phyloP scores from a whole-genome alignment of 2,797 vertebrate species.

The Falco cherrug region DNA sequence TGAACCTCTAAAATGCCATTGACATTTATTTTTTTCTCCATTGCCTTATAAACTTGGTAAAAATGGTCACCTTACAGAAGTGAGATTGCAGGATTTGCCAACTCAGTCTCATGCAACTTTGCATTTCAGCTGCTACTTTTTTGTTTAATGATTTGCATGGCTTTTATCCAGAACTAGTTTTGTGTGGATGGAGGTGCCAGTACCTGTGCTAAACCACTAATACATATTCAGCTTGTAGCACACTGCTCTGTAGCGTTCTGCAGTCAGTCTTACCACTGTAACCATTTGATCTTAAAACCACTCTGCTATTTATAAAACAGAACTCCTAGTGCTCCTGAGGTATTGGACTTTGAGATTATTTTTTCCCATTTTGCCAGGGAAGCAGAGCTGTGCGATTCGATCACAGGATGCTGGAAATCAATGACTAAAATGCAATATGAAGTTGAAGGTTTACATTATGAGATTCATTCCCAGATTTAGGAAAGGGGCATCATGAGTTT shows the following conservation, averaged over 20 bases:
- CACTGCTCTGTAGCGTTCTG: background rate
- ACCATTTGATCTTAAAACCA: background rate
- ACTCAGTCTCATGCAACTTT: background rate
- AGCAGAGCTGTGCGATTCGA: background rate
- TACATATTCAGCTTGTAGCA: background rate
- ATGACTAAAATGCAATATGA: background rate
- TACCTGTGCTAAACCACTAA: background rate
- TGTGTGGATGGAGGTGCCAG: background rate
- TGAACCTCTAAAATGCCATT: background rate
- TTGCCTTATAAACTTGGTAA: background rate
- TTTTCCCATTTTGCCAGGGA: background rate
- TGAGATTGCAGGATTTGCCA: background rate
- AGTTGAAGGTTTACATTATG: background rate
- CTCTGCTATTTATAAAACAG: background rate
- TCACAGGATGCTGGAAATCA: background rate
- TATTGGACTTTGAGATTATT: background rate
- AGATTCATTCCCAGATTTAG: background rate
- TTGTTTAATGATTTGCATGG: background rate
- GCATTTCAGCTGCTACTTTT: background rate
- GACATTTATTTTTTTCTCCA: background rate
- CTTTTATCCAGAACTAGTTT: constrained; percentile 18
- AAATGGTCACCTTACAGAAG: background rate
- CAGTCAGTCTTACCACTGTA: background rate
- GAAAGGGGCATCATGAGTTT: background rate
- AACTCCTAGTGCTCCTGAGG: background rate